These are phyloP conservation scores for Xanthorhoe spadicearia DNA, from an alignment of 2,888 invertebrate species.

Conservation along the genomic window DNA sequence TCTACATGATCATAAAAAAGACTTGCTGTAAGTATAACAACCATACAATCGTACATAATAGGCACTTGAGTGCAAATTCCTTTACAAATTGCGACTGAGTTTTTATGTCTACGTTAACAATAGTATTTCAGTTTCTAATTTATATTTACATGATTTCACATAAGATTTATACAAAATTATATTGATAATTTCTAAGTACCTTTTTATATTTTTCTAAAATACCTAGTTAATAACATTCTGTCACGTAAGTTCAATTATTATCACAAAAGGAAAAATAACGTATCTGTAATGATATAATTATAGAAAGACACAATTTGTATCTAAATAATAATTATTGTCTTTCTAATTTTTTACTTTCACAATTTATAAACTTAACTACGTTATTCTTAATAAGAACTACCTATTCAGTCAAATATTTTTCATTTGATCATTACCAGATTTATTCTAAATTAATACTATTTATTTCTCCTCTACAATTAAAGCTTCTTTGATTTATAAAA, in stretches of 20 bases:
- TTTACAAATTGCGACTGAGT: slow-evolving; percentile 32
- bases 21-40: slow-evolving; percentile 32
- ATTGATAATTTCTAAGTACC: slow-evolving; percentile 18
- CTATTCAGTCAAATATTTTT: slow-evolving; percentile 59
- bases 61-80: slow-evolving; percentile 33
- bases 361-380: slow-evolving; percentile 42
- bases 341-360: slow-evolving; percentile 26
- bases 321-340: slow-evolving; percentile 16
- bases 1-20: slow-evolving; percentile 34
- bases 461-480: slow-evolving; percentile 69
- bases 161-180: slow-evolving; percentile 24
- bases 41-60: slow-evolving; percentile 36
- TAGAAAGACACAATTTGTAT: slow-evolving; percentile 29
- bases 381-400: slow-evolving; percentile 38
- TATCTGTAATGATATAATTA: slow-evolving; percentile 30
- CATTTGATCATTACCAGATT: slow-evolving; percentile 55
- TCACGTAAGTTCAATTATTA: slow-evolving; percentile 40
- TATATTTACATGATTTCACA: slow-evolving; percentile 33
- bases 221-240: slow-evolving; percentile 24
- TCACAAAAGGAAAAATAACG: slow-evolving; percentile 44
- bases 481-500: slow-evolving; percentile 76
- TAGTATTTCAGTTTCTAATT: slow-evolving; percentile 16
- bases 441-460: slow-evolving; percentile 47
- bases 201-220: slow-evolving; percentile 20
- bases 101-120: slow-evolving; percentile 14